Conservation (phyloP, 2,888 invertebrate genomes). For the Cybosia mesomella region DNA sequence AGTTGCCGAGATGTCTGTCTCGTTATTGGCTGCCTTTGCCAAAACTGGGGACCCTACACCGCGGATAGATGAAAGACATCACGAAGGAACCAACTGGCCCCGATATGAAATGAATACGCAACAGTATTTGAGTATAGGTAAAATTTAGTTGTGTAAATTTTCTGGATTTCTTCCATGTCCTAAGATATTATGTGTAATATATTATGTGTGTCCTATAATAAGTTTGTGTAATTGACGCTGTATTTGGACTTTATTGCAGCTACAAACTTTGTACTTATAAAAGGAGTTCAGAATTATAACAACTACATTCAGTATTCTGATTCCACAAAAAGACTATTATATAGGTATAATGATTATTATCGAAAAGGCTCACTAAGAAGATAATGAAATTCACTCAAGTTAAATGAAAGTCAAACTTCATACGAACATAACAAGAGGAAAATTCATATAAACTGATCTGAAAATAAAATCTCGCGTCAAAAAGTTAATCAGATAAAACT, state of each 20-base stretch:
- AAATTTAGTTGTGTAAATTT: slow-evolving; percentile 48
- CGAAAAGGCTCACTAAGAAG: not conserved
- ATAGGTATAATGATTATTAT: not conserved
- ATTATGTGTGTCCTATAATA: no score
- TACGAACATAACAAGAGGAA: slow-evolving; percentile 32
- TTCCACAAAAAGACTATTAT: not conserved
- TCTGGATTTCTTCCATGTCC: no score
- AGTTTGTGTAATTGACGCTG: no score
- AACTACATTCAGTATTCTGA: not conserved
- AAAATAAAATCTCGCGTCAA: slow-evolving; percentile 50
- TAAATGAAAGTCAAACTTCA: slow-evolving; percentile 38
- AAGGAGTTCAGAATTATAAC: not conserved
- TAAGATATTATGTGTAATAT: no score
- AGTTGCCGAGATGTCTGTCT: slow-evolving; percentile 91
- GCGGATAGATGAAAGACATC: slow-evolving; percentile 85
- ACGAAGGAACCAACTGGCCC: slow-evolving; percentile 91
- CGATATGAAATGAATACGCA: slow-evolving; percentile 92
- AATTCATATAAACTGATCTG: slow-evolving; percentile 46
- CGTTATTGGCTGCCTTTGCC: slow-evolving; percentile 92
- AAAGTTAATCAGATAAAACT: slow-evolving; percentile 56
- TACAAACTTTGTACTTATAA: no score
- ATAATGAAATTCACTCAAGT: slow-evolving; percentile 33
- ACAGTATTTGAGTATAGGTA: slow-evolving; percentile 93
- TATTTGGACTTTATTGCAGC: no score
- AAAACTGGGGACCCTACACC: slow-evolving; percentile 91